phyloP scores from a whole-genome alignment of 2,113 vertebrate species.

The Actenoides hombroni region DNA sequence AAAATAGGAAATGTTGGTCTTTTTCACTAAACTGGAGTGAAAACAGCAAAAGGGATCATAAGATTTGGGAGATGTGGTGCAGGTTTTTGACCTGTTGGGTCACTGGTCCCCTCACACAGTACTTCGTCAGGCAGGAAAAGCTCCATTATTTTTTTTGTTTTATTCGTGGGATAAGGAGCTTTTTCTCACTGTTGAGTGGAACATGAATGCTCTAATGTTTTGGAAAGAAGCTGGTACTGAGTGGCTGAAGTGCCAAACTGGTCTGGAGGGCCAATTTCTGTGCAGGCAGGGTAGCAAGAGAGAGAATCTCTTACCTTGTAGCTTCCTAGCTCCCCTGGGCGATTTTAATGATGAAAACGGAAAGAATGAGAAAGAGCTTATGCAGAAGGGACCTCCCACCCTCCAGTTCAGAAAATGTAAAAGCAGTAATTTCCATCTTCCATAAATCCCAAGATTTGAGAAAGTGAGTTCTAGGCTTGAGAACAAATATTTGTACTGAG shows the following conservation, averaged over 20 bases:
- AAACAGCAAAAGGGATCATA: not conserved
- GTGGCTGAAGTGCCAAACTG: not conserved
- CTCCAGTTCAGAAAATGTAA: not conserved
- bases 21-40: not conserved
- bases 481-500: not conserved
- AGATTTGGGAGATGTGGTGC: not conserved
- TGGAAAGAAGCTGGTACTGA: not conserved
- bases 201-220: not conserved
- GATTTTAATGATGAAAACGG: not conserved
- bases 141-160: fast-evolving
- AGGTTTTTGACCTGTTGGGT: not conserved
- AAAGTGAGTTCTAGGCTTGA: not conserved
- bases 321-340: not conserved
- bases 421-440: not conserved
- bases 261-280: not conserved
- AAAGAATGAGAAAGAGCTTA: not conserved
- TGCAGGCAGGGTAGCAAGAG: not conserved
- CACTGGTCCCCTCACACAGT: not conserved
- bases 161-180: not conserved
- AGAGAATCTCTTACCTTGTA: not conserved
- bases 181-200: not conserved
- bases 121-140: not conserved
- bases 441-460: not conserved
- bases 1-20: not conserved
- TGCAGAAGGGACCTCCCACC: fast-evolving